Evolutionary conservation across 2,888 invertebrate genomes (phyloP), one percentile per base, ranked within the genome.

Genomic region (Drosophila basisetae): DNA sequence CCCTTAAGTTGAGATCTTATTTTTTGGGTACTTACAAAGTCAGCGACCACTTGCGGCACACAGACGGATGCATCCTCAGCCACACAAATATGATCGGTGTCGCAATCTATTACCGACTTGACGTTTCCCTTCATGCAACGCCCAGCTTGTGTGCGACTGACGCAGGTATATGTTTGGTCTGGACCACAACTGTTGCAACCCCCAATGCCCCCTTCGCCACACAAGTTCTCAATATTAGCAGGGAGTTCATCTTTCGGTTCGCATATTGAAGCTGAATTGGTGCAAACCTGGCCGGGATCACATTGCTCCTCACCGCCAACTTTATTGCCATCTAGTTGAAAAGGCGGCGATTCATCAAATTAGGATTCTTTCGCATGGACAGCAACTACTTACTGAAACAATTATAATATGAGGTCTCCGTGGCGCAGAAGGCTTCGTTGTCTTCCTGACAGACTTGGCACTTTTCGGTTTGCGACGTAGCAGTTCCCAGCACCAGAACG

Each of bases 31-130:
- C 83, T 52, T 60, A 84, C 84, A 56, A 53, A 87, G 18, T 49
- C 33, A 7, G 71, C 59, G 16, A 41, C 85, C 41, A 74, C 74
- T 25, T 52, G 30, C 0, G 88, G 83, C 28, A 84, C 68, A 60
- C 84, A 84, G 4, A 84, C 31, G 7, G 28, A 56, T 0, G 25
- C 6, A 0, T 60, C 61, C 0, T 37, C 28, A 3, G 58, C 13
- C 22, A 60, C 41, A 54, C 84, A 84, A 53, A 76, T 55, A 47
- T 84, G 73, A 66, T 66, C 53, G 3, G 9, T 7, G 0, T 2
- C 56, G 31, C 84, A 84, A 16, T 35, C 9, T 3, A 79, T 53
- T 3, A 76, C 47, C 7, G 62, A 10, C n/a, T 47, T 31, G 9
- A 79, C 5, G 0, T 0, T 0, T 4, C 49, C 56, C 16, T 22